These are phyloP conservation scores for Mobula birostris DNA, from an alignment of 2,113 vertebrate species.

Conservation along the genomic window DNA sequence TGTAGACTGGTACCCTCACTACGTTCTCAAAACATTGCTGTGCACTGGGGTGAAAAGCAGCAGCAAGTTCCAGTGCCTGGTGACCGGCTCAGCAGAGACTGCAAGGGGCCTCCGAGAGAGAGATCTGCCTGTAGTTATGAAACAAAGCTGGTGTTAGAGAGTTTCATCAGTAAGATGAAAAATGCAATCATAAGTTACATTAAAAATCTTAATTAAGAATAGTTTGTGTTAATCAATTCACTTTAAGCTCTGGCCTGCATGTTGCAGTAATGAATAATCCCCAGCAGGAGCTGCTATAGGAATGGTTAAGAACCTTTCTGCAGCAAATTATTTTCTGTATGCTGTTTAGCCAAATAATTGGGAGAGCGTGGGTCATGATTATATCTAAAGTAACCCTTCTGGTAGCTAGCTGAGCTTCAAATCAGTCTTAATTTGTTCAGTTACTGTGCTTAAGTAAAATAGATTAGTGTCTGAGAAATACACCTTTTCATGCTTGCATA, in stretches of 20 bases:
- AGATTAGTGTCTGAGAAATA: too few relatives aligned
- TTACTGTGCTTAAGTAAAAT: too few relatives aligned
- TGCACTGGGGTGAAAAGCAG: not conserved
- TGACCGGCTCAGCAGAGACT: not conserved
- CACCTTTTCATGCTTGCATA: too few relatives aligned
- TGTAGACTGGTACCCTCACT: too few relatives aligned
- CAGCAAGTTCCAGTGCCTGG: not conserved
- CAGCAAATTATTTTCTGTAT: not conserved
- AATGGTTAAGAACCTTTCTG: not conserved
- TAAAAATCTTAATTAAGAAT: not conserved
- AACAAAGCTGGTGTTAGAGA: not conserved
- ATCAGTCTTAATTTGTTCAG: too few relatives aligned
- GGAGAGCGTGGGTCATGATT: too few relatives aligned
- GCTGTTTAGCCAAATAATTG: too few relatives aligned
- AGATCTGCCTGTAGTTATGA: not conserved
- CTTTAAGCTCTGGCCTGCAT: not conserved
- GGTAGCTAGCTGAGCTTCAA: too few relatives aligned
- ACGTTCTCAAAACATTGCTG: too few relatives aligned
- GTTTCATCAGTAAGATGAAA: not conserved
- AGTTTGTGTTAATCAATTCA: not conserved
- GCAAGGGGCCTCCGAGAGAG: not conserved
- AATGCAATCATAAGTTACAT: not conserved
- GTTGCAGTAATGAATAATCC: not conserved
- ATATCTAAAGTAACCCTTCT: too few relatives aligned
- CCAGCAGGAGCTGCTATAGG: constrained; percentile 1